Conservation (phyloP, 2,797 vertebrate genomes). For the Squalus acanthias region DNA sequence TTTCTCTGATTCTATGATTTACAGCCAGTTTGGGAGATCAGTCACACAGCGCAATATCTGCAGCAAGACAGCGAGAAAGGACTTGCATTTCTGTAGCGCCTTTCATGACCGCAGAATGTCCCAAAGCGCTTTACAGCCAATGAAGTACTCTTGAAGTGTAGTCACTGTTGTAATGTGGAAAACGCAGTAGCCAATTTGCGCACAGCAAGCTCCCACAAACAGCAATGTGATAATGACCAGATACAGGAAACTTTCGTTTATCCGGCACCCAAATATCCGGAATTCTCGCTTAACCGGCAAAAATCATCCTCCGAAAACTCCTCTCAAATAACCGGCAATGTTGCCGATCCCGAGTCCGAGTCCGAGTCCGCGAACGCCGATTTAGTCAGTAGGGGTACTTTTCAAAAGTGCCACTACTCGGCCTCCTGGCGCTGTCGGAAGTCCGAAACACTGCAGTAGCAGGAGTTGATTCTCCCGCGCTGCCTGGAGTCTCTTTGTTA, state of each 20-base stretch:
- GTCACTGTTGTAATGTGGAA: neutral
- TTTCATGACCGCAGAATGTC: neutral
- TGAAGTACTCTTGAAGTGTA: neutral
- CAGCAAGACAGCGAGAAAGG: neutral
- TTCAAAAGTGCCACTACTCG: too few relatives aligned
- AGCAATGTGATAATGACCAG: neutral
- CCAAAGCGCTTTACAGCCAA: neutral
- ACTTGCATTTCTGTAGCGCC: neutral
- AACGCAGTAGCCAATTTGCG: neutral
- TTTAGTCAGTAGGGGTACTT: too few relatives aligned
- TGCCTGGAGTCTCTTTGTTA: too few relatives aligned
- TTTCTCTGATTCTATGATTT: neutral
- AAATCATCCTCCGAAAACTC: too few relatives aligned
- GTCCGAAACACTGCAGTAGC: too few relatives aligned
- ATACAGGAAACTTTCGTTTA: neutral
- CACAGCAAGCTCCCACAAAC: neutral
- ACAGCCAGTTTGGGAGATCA: neutral
- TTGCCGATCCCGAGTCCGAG: too few relatives aligned
- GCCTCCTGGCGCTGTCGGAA: too few relatives aligned
- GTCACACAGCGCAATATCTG: neutral
- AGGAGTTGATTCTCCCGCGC: too few relatives aligned
- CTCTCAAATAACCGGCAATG: too few relatives aligned
- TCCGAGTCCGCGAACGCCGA: too few relatives aligned
- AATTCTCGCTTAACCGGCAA: too few relatives aligned
- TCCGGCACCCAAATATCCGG: too few relatives aligned